A percentile compares a stretch with the other conserved stretches of the same genome.
phyloP scores from a whole-genome alignment of 2,888 invertebrate species.

The Syritta pipiens region DNA sequence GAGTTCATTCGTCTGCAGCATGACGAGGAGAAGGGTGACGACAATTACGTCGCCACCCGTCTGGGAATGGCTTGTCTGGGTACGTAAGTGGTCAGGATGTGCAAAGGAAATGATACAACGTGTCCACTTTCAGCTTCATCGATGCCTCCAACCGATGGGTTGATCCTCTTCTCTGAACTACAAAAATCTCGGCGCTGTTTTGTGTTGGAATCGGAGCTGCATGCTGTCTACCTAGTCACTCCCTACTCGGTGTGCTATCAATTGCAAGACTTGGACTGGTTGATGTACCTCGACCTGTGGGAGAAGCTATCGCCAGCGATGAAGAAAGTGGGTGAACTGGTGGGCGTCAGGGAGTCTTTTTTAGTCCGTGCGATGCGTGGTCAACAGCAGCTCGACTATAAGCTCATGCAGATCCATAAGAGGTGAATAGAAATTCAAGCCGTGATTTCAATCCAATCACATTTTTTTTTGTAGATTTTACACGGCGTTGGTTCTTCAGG shows the following conservation, averaged over 20 bases:
- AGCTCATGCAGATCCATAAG: conserved; percentile 83
- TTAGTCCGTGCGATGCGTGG: conserved; percentile 88
- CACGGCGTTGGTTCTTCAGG: conserved; percentile 93
- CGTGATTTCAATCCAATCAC: neutral
- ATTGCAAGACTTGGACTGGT: conserved; percentile 88
- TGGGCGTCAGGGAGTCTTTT: conserved; percentile 93
- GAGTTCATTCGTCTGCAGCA: conserved; percentile 88
- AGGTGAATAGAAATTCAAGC: conserved; percentile 78
- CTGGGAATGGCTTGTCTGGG: conserved; percentile 94
- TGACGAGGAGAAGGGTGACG: conserved; percentile 78
- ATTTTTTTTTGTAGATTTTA: conserved; percentile 84
- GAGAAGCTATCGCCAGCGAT: conserved; percentile 88
- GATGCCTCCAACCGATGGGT: conserved; percentile 95
- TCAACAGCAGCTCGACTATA: conserved; percentile 81
- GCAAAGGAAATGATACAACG: neutral
- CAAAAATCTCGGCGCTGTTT: conserved; percentile 93
- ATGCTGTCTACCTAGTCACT: conserved; percentile 96
- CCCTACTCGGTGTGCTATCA: conserved; percentile 93
- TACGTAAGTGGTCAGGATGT: conserved; percentile 29
- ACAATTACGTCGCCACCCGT: conserved; percentile 87
- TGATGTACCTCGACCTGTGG: conserved; percentile 89
- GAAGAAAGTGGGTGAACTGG: conserved; percentile 91
- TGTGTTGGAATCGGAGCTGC: conserved; percentile 95
- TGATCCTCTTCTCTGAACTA: conserved; percentile 92
- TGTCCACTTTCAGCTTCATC: conserved; percentile 84